Evolutionary conservation across 2,888 invertebrate genomes (phyloP), one percentile per base, ranked within the genome.

Genomic region (Agrochola lota): DNA sequence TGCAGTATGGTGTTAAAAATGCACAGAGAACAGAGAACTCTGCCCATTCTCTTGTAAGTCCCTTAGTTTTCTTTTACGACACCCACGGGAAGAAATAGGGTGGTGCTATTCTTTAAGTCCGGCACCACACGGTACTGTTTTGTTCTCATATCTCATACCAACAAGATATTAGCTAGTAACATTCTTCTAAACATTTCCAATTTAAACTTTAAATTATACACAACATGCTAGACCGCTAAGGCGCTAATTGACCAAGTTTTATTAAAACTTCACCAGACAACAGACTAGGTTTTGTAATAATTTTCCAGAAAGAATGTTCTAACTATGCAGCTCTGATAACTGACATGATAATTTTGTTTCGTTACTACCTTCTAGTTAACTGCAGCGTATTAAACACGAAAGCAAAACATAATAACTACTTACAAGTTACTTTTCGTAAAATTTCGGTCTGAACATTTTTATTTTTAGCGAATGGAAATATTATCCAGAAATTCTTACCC

Each of bases 121-220:
- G 49, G 5, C 17, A 49, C 17, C 17, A 17, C 49, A 49, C 49
- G 49, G 49, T 0, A 17, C 49, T 49, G 1, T 1, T 49, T 49
- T 6, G 17, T 49, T 17, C 49, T 30, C 23, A 23, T 23, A 52
- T 20, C 9, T 55, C 6, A 55, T 17, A 9, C 15, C 3, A 9
- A 35, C 5, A 30, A 15, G 9, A 23, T 52, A 67, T n/a, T 43
- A 26, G 97, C 90, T 98, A 98, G 97, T 20, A 83, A 81, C 84
- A 57, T 59, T 64, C 15, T 64, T 49, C 20, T 15, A 49, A 0
- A 49, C 15, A 57, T 57, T 49, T 71, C 26, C 30, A 73, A 30
- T 74, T 1, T 52, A 64, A 71, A 80, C 43, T 73, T 66, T 43
- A n/a, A 59, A 78, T 59, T 59, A 64, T 49, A 5, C 64, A 23